These are phyloP conservation scores for Budorcas taxicolor DNA, from an alignment of 2,113 vertebrate species.

Conservation along the genomic window DNA sequence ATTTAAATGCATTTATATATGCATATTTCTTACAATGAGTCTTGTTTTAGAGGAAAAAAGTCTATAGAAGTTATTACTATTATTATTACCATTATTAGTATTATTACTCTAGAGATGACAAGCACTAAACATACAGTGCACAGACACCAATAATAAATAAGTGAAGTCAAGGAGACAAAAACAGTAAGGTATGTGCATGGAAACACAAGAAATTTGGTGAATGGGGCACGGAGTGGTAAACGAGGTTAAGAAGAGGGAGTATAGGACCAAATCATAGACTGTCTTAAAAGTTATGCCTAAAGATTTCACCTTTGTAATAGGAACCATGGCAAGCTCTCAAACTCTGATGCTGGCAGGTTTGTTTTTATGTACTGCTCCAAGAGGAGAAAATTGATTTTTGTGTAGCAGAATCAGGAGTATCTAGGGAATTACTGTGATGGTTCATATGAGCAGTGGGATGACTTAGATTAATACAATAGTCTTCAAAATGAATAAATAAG, in stretches of 20 bases:
- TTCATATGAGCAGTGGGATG: background rate
- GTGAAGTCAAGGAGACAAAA: background rate
- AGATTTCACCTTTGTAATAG: background rate
- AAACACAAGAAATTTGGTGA: background rate
- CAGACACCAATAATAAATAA: background rate
- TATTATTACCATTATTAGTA: background rate
- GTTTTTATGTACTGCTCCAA: background rate
- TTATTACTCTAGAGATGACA: background rate
- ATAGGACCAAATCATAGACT: background rate
- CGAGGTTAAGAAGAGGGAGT: background rate
- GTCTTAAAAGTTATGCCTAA: background rate
- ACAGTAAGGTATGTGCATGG: background rate
- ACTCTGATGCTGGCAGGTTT: background rate
- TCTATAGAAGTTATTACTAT: background rate
- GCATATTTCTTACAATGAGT: background rate
- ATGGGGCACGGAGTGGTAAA: rapidly evolving
- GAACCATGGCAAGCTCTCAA: background rate
- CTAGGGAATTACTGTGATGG: background rate
- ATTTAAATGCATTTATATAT: background rate
- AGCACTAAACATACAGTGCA: background rate
- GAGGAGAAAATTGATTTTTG: background rate
- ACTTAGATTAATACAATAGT: background rate
- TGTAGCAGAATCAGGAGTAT: background rate
- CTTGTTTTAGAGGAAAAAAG: background rate
- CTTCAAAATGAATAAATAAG: background rate